Conservation (phyloP, 2,888 invertebrate genomes). For the Orchestes rusci region DNA sequence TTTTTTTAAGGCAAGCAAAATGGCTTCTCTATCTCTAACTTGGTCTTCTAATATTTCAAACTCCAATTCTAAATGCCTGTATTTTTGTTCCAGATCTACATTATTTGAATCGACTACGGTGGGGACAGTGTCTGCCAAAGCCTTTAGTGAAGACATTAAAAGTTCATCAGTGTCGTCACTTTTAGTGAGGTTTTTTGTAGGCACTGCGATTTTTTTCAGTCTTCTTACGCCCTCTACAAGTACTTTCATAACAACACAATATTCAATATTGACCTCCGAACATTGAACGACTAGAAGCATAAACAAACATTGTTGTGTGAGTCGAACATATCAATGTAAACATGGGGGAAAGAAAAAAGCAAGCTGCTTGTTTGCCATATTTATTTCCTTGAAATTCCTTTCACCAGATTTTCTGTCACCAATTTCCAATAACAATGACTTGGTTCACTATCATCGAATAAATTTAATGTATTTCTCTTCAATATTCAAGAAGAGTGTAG, state of each 20-base stretch:
- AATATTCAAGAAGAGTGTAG: too few species aligned
- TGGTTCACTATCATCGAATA: background rate
- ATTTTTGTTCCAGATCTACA: constrained; percentile 5
- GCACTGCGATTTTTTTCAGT: constrained; percentile 9
- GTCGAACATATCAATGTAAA: too few species aligned
- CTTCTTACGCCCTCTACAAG: constrained; percentile 8
- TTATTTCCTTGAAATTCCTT: too few species aligned
- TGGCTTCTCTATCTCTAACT: constrained; percentile 10
- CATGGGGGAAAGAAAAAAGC: too few species aligned
- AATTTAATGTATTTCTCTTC: background rate
- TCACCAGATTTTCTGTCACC: too few species aligned
- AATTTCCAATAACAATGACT: too few species aligned
- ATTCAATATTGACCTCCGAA: too few species aligned
- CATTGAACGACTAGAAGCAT: too few species aligned
- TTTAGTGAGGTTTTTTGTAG: constrained; percentile 5
- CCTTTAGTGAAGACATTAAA: constrained; percentile 9
- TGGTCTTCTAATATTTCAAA: constrained; percentile 17
- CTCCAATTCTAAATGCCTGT: constrained; percentile 16
- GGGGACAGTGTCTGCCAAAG: constrained; percentile 1
- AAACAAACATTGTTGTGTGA: too few species aligned
- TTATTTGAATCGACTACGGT: background rate
- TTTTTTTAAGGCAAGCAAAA: constrained; percentile 12
- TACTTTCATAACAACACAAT: too few species aligned
- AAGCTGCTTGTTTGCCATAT: too few species aligned
- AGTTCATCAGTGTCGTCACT: constrained; percentile 3